Evolutionary conservation across 1,140 invertebrate species (phyloP), one percentile per base, ranked within the genome.

Genomic region (Drosophila pseudoobscura): DNA sequence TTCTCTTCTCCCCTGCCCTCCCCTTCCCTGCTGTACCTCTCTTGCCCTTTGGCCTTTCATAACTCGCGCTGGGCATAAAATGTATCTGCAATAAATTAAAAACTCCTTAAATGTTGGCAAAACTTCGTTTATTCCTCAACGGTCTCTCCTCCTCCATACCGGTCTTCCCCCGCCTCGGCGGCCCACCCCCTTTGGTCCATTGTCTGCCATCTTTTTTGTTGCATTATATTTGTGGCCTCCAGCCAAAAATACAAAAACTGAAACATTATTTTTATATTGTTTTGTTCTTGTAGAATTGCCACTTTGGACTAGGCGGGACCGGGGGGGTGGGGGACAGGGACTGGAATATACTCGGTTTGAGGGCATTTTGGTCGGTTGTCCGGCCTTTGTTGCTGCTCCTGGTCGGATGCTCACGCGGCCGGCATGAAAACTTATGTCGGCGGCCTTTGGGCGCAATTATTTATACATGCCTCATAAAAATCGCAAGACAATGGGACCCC

Each of bases 1-100:
- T 69, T 69, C 51, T 45, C 51, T 26, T 8, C 7, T 26, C 26
- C 9, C 63, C 24, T 26, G 3, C 5, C 3, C 24, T 5, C 3
- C 24, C 3, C 24, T 24, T 8, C 17, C 15, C 22, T 17, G 35
- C 53, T 31, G 45, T 15, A 31, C 39, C 66, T 49, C 5, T 9
- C 5, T 26, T 11, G 35, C 29, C 46, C 43, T 51, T 39, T 52
- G 39, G 55, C 52, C 52, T 56, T 60, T 53, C 56, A 57, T 57
- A 69, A 69, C 60, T 65, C 56, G 46, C 31, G 62, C 49, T 35
- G 49, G 35, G 53, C 75, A 73, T 73, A 73, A 76, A 79, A 76
- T 90, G 75, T 90, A 90, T 90, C 89, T 90, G 90, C 87, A 90
- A 90, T 90, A 90, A 90, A 90, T 90, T 90, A 90, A 90, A 90